These are phyloP conservation scores for Microctenopoma steveboyesi DNA, from an alignment of 2,797 vertebrate genomes.

Conservation along the genomic window DNA sequence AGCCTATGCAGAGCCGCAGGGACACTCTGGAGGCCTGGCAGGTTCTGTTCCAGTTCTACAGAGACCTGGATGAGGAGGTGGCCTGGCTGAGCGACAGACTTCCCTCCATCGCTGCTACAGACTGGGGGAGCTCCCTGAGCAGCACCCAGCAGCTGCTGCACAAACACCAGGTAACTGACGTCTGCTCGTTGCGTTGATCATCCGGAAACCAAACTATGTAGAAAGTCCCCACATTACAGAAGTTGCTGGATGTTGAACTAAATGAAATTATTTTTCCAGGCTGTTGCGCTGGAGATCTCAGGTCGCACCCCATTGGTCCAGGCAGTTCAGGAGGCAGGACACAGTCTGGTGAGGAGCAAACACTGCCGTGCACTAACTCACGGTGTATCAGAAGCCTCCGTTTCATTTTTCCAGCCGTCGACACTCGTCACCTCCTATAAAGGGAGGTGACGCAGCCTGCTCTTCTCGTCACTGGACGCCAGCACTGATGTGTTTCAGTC, in stretches of 20 bases:
- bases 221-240: no score
- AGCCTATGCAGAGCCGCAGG: constrained; percentile 82
- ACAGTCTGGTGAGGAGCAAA: constrained; percentile 76
- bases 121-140: constrained; percentile 82
- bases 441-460: no score
- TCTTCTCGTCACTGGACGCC: no score
- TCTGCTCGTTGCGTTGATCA: no score
- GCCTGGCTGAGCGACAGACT: constrained; percentile 87
- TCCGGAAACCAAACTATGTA: no score
- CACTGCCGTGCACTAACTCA: no score
- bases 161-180: constrained; percentile 86
- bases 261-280: constrained; percentile 67
- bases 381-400: no score
- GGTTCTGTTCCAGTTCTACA: constrained; percentile 87
- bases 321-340: constrained; percentile 85
- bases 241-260: no score
- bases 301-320: constrained; percentile 82
- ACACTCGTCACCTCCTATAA: no score
- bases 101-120: constrained; percentile 74
- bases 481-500: no score
- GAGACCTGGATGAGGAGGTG: constrained; percentile 87
- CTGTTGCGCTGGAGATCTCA: constrained; percentile 86
- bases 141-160: constrained; percentile 82
- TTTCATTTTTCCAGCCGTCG: no score
- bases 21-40: constrained; percentile 84